Evolutionary conservation across 2,113 vertebrate species (phyloP), one percentile per base, ranked within the genome.

Genomic region (Accipiter virgatus): DNA sequence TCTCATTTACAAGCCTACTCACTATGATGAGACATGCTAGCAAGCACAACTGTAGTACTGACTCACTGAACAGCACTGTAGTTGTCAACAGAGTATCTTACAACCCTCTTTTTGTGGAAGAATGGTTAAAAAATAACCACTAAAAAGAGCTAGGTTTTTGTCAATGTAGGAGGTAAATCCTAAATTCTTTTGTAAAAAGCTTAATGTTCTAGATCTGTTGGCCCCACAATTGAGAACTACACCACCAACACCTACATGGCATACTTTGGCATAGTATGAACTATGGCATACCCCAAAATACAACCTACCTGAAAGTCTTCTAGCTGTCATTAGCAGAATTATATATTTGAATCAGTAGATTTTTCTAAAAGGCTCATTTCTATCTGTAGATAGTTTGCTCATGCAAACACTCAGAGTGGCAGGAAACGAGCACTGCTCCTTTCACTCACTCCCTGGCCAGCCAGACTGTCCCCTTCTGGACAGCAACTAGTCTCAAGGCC

Each of bases 21-120:
- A 1, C 45, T 63, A 1, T 5, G 25, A 10, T 16, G 26, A 66
- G 29, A 48, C 18, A 14, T 0, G 1, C 7, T 3, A 47, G 61
- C 11, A 52, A 43, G 70, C 9, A 56, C 31, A 47, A 17, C 17
- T 7, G 14, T 9, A 81, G 65, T 3, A 43, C 50, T n/a, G 31
- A 48, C 18, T 48, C 4, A 3, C 7, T 65, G 50, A 75, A 16
- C 42, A 38, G n/a, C 21, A 10, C 5, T 0, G 0, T 23, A 1
- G 4, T 3, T 18, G 22, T 5, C 38, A 77, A 48, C 16, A 58
- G 31, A 68, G 23, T 13, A 10, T 19, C 34, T 56, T 21, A 50
- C 18, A 61, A n/a, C 9, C 4, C 21, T 50, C 9, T 29, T 47
- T 29, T 47, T 42, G 18, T 32, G 23, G 43, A 61, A 68, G 26